phyloP scores from a whole-genome alignment of 1,140 invertebrate genomes.

The Geopemphigus sp. region DNA sequence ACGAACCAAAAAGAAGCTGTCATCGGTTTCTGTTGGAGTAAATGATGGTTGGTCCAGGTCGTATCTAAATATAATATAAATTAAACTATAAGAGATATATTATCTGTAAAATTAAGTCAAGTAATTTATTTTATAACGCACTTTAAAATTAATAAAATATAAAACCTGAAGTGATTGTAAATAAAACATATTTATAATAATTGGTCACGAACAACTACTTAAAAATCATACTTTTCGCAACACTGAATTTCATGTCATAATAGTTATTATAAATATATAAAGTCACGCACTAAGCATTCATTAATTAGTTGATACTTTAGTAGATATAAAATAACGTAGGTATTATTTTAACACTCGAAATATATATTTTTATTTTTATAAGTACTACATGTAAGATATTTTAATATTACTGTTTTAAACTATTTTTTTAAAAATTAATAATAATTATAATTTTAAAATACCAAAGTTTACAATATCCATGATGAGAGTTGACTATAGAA shows the following conservation, averaged over 20 bases:
- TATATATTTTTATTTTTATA: background rate
- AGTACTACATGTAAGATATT: too few species aligned
- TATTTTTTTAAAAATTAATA: too few species aligned
- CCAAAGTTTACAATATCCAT: too few species aligned
- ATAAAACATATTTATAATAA: slow-evolving; percentile 31
- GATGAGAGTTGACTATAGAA: too few species aligned
- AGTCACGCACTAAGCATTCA: slow-evolving; percentile 3
- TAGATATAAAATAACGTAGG: background rate
- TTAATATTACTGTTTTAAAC: too few species aligned
- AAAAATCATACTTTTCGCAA: background rate
- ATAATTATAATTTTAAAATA: too few species aligned
- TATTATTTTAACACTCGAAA: background rate
- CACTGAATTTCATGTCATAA: background rate
- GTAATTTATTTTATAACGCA: background rate
- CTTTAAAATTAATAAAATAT: slow-evolving; percentile 18
- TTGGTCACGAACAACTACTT: background rate
- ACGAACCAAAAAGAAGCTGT: slow-evolving; percentile 67
- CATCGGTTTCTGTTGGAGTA: slow-evolving; percentile 69
- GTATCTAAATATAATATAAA: slow-evolving; percentile 58
- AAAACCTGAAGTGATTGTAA: background rate
- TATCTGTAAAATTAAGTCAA: slow-evolving; percentile 17
- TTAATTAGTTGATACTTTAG: background rate
- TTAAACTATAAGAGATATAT: slow-evolving; percentile 2
- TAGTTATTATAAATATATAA: background rate
- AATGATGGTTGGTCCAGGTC: slow-evolving; percentile 67